phyloP scores from a whole-genome alignment of 1,140 invertebrate species.

The Drosophila nigrodunni region DNA sequence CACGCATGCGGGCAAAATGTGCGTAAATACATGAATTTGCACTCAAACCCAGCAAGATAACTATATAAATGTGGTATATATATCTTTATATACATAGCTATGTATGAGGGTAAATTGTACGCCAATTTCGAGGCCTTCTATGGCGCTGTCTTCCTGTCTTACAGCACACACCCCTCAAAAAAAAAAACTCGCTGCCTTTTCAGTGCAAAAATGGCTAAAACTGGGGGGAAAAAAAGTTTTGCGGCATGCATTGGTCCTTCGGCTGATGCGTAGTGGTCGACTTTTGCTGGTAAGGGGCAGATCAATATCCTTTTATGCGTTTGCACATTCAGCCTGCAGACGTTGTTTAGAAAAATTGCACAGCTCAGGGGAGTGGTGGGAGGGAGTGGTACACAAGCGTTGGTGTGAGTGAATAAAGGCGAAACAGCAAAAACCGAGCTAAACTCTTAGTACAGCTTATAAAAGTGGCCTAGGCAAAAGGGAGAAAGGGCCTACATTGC shows the following conservation, averaged over 20 bases:
- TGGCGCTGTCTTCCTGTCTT: conserved; percentile 50
- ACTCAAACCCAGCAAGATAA: neutral
- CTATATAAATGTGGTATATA: neutral
- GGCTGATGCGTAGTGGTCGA: conserved; percentile 6
- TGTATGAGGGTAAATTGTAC: conserved; percentile 52
- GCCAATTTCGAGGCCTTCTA: conserved; percentile 70
- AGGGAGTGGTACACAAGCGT: neutral
- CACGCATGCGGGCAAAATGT: conserved; percentile 76
- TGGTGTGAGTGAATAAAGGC: conserved; percentile 36
- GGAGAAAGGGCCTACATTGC: conserved; percentile 46
- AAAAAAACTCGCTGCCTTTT: conserved; percentile 32
- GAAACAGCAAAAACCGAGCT: conserved; percentile 51
- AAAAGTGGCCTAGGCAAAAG: neutral
- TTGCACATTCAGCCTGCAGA: conserved; percentile 64
- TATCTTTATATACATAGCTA: conserved; percentile 8
- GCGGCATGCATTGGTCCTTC: conserved; percentile 43
- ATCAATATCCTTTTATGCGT: conserved; percentile 83
- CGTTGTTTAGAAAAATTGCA: conserved; percentile 76
- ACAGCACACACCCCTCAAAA: conserved; percentile 56
- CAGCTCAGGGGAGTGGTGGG: conserved; percentile 6
- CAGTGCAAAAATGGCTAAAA: conserved; percentile 17
- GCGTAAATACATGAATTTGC: conserved; percentile 56
- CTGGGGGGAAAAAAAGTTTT: conserved; percentile 60
- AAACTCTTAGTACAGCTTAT: conserved; percentile 46
- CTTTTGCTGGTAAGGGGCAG: conserved; percentile 65